phyloP scores from a whole-genome alignment of 2,888 invertebrate genomes.

The Drosophila picticornis region DNA sequence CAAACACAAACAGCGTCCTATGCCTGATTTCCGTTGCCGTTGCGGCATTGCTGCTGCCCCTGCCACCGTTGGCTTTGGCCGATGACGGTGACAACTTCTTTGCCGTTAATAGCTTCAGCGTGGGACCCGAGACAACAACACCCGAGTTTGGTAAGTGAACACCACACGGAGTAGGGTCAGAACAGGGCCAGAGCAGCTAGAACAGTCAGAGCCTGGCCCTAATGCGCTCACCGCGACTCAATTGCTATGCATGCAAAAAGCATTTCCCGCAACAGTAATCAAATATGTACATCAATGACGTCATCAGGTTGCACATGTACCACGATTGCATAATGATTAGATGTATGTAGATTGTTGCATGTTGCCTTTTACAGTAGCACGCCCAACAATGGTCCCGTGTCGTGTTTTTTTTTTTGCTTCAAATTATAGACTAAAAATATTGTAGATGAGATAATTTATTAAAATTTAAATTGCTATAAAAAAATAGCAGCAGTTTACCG shows the following conservation, averaged over 20 bases:
- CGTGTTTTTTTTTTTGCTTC: not conserved
- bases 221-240: slow-evolving; percentile 17
- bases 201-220: slow-evolving; percentile 1
- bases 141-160: slow-evolving; percentile 85
- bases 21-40: slow-evolving; percentile 71
- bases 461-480: not conserved
- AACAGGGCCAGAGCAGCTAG: not conserved
- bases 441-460: not conserved
- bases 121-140: slow-evolving; percentile 84
- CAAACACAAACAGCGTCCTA: slow-evolving; percentile 53
- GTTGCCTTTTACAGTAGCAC: not conserved
- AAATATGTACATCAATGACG: slow-evolving; percentile 49
- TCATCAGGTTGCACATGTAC: slow-evolving; percentile 46
- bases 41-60: slow-evolving; percentile 74
- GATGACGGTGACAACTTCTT: slow-evolving; percentile 84
- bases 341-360: not conserved
- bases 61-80: slow-evolving; percentile 69
- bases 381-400: slow-evolving; percentile 14
- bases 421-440: not conserved
- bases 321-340: slow-evolving; percentile 45
- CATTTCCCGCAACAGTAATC: slow-evolving; percentile 31
- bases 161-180: slow-evolving; percentile 3
- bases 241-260: slow-evolving; percentile 35
- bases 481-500: not conserved
- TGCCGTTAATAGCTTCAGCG: slow-evolving; percentile 83